Percentiles rank a stretch among this genome's conserved stretches.
Conservation (phyloP, 2,797 vertebrate genomes). For the Spheniscus humboldti region DNA sequence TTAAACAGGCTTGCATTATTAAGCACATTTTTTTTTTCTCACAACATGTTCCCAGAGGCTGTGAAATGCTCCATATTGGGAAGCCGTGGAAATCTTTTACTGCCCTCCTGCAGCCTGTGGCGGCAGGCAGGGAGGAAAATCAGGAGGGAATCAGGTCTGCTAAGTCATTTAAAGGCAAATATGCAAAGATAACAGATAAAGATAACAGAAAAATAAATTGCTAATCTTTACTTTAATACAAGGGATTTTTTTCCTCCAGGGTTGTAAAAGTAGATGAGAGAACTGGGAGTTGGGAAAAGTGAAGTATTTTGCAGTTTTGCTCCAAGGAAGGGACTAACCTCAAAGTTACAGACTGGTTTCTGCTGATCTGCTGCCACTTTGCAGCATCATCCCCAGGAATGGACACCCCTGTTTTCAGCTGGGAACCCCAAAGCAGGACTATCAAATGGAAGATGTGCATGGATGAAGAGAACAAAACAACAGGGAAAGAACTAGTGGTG, state of each 20-base stretch:
- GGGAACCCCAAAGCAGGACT: too few relatives aligned
- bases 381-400: background rate
- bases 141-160: background rate
- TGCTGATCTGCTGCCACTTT: background rate
- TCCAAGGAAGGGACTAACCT: background rate
- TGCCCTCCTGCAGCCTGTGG: accelerated
- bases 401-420: background rate
- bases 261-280: background rate
- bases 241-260: background rate
- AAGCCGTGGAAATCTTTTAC: background rate
- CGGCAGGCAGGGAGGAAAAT: background rate
- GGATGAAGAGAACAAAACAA: background rate
- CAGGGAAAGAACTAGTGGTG: background rate
- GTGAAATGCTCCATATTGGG: background rate
- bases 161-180: background rate
- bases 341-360: background rate
- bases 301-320: background rate
- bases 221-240: background rate
- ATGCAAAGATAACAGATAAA: background rate
- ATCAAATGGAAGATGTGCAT: background rate
- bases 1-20: background rate
- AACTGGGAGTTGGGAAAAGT: background rate
- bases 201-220: background rate
- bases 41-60: background rate
- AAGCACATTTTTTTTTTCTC: background rate